Base-by-base conservation (phyloP, 2,797 vertebrate species). In the Chromobotia macracanthus region DNA sequence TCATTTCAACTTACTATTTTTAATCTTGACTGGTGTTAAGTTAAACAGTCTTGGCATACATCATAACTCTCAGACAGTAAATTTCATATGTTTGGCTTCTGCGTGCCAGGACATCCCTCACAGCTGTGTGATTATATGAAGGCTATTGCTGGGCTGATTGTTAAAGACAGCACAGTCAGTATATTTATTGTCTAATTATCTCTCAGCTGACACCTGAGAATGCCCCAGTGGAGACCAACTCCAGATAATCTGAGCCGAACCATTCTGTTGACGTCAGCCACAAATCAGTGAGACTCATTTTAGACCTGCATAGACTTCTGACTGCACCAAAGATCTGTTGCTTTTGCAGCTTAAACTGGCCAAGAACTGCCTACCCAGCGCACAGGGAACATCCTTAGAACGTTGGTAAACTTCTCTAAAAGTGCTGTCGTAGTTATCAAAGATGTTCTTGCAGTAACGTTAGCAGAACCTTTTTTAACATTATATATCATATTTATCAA, bases 41-140 rank as follows among this genome's bases (percentile, higher is more conserved):
- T n/a, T n/a, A n/a, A n/a, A n/a, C n/a, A n/a, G 9, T 41, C 15
- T 31, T 18, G 28, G 28, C 31, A 55, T 53, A 18, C 28, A 41
- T 75, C 15, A 41, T 31, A 1, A 31, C 58, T 56, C 25, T 67
- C 11, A 44, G 3, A 76, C 55, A 44, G 4, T 46, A 56, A 41
- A 65, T 65, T 75, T 9, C 7, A 76, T 28, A 51, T 44, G 41
- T 69, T 77, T 48, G 53, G 53, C 41, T 38, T 13, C 41, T 15
- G 23, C 2, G 28, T 77, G n/a, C 13, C 3, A 23, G 21, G 38
- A 48, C 18, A 50, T 69, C 9, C 5, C 16, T 48, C 25, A 18
- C 16, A 21, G 35, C 46, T 77, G 55, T 21, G 38, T 50, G 18
- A 50, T 38, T 50, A 11, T 35, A 8, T 13, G 64, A 77, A 5